Base-by-base conservation (phyloP, 2,888 invertebrate species). In the Eudasyphora cyanicolor region DNA sequence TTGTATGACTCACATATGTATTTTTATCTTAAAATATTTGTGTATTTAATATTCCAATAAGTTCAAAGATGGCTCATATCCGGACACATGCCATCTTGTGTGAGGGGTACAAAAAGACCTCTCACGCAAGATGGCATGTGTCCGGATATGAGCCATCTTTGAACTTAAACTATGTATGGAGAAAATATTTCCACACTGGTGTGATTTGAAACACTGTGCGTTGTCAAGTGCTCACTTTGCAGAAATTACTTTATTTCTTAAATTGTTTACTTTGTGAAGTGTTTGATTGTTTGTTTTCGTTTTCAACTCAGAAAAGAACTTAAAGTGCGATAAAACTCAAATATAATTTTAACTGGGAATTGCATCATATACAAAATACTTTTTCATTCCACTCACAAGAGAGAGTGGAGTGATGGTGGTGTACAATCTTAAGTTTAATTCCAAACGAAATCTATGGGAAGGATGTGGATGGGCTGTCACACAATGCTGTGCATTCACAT, bases 181-280 rank as follows among this genome's bases (percentile, higher is more conserved):
- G n/a, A n/a, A n/a, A n/a, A n/a, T n/a, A n/a, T n/a, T n/a, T n/a
- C n/a, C n/a, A n/a, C n/a, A n/a, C n/a, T n/a, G n/a, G n/a, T n/a
- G n/a, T n/a, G n/a, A n/a, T n/a, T 54, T 10, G 12, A 21, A n/a
- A 57, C 8, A 57, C 57, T 57, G 57, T 57, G 27, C 27, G 12
- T 0, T 27, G 57, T 35, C 62, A 17, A 62, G 62, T 8, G 32
- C 8, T 35, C 32, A 2, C 29, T 32, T 62, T 7, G 62, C 62
- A 62, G 62, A 62, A 35, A 32, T 62, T 62, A 32, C 35, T 62
- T 62, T 32, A 62, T 35, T 32, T 35, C 29, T 32, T 62, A 35
- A 62, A 62, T 35, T 62, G 62, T 62, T 62, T 62, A 62, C 62
- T 32, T 62, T 62, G 29, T 62, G 32, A 62, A 62, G 62, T 62